Percentiles rank a stretch among this genome's conserved stretches.
These are phyloP conservation scores for Serinus canaria DNA, from an alignment of 2,113 vertebrate species.

Conservation along the genomic window DNA sequence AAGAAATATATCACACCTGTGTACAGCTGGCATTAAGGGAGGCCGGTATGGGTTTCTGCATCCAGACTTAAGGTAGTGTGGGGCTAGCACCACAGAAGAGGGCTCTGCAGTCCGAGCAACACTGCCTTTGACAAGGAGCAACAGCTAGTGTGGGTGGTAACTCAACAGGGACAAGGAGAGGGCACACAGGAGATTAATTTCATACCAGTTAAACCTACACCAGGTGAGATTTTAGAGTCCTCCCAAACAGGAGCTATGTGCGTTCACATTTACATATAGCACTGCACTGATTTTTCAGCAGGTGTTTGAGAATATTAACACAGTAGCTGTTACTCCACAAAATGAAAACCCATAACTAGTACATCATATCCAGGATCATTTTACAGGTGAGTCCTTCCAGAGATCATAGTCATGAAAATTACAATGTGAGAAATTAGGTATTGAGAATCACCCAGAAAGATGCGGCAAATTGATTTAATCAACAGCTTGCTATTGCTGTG, in stretches of 20 bases:
- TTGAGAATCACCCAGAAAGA: background rate
- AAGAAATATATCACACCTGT: background rate
- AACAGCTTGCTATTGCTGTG: background rate
- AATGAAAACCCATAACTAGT: background rate
- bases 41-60: background rate
- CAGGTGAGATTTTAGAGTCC: background rate
- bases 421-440: background rate
- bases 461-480: background rate
- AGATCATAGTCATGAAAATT: background rate
- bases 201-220: background rate
- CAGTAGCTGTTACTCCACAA: background rate
- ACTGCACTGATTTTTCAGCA: background rate
- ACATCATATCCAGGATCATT: background rate
- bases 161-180: background rate
- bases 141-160: too few species aligned
- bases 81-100: too few species aligned
- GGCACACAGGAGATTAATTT: background rate
- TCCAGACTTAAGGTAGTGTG: background rate
- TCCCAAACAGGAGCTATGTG: background rate
- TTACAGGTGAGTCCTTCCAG: background rate
- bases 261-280: accelerated
- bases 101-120: background rate
- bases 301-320: background rate
- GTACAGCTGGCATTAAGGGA: background rate
- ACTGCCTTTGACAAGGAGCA: background rate